Evolutionary conservation across 2,888 invertebrate species (phyloP), one percentile per base, ranked within the genome.

Genomic region (Drosophila quasianomalipes): DNA sequence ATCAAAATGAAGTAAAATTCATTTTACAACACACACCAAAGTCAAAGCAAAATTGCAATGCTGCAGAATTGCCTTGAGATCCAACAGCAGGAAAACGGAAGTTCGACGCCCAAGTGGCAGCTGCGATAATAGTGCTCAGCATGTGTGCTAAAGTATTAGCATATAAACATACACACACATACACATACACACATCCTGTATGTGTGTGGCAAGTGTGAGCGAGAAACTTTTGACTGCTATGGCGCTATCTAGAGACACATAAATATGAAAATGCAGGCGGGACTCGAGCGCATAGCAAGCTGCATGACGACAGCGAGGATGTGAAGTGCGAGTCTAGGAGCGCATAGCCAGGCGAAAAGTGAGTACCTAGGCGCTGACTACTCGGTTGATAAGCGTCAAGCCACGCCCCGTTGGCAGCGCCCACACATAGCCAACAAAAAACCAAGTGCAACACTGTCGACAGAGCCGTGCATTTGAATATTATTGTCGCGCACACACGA

Each of bases 21-120:
- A 87, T 87, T 87, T 87, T 87, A 80, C 83, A 82, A 68, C 83
- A 64, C 68, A 72, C 74, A 62, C 51, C 55, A 52, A 78, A 71
- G 76, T 79, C 73, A 80, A 85, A 75, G 76, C 67, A 37, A 81
- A 89, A 85, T 83, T 83, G 89, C 84, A 82, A 76, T 80, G 86
- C 89, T 83, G 85, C 74, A 60, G 82, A 71, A 68, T 74, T 70
- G 83, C 70, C 81, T 65, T 71, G 74, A 83, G 83, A 83, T 86
- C 70, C 73, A 72, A 70, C 60, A 62, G 76, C 72, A 67, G 80
- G 69, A 72, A 66, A 89, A 69, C 86, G 89, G 87, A 87, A 87
- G 87, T 87, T 87, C 89, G 87, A 87, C 88, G 89, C 87, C 88
- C 89, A 87, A 87, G 87, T 89, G 87, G 87, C 87, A 89, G 85